These are phyloP conservation scores for Amiota minor DNA, from an alignment of 2,888 invertebrate genomes.

Conservation along the genomic window DNA sequence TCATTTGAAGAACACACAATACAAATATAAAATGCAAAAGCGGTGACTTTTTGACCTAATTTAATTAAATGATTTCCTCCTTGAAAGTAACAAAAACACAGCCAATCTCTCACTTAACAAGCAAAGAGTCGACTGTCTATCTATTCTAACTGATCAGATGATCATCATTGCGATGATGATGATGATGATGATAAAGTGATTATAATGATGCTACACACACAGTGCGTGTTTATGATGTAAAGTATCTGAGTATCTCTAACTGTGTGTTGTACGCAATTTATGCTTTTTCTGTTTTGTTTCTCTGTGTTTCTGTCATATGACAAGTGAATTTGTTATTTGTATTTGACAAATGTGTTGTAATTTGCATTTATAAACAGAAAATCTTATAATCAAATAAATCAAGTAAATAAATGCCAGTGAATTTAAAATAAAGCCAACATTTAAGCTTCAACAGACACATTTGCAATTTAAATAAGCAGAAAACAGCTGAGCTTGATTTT, in stretches of 20 bases:
- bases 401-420: neutral
- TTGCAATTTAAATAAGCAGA: too few species aligned
- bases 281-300: neutral
- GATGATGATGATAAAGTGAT: conserved; percentile 1
- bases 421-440: too few species aligned
- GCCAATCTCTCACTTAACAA: too few species aligned
- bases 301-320: neutral
- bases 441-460: too few species aligned
- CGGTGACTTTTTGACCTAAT: conserved; percentile 54
- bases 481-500: too few species aligned
- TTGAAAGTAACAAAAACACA: conserved; percentile 36
- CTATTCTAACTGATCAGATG: too few species aligned
- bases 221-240: too few species aligned
- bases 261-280: neutral
- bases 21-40: neutral
- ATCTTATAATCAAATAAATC: neutral
- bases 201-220: neutral
- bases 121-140: neutral
- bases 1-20: too few species aligned
- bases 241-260: neutral
- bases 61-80: conserved; percentile 58
- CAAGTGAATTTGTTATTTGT: conserved; percentile 1
- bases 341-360: conserved; percentile 25
- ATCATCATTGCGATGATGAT: neutral
- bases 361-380: conserved; percentile 13